A percentile compares a stretch with the other conserved stretches of the same genome.
Conservation (phyloP, 2,797 vertebrate species). For the Varecia variegata region DNA sequence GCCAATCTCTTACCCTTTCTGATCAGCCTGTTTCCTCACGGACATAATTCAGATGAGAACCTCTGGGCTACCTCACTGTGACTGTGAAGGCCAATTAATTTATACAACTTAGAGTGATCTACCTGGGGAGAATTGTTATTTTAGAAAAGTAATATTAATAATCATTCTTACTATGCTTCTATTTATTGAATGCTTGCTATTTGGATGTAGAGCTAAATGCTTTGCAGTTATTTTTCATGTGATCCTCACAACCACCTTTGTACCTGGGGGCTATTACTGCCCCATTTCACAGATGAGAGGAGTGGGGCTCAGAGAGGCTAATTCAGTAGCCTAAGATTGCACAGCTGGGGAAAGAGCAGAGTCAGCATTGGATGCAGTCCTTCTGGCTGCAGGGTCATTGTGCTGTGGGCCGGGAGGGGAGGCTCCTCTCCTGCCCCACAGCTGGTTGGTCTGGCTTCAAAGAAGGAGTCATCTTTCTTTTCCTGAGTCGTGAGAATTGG, state of each 20-base stretch:
- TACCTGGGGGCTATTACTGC: background rate
- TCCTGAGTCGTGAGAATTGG: background rate
- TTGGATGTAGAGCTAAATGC: background rate
- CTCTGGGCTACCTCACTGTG: background rate
- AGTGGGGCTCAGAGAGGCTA: background rate
- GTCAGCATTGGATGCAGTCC: background rate
- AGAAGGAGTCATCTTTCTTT: background rate
- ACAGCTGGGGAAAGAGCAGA: background rate
- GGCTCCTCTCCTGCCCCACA: background rate
- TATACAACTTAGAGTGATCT: background rate
- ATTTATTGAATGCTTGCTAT: background rate
- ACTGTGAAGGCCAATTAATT: background rate
- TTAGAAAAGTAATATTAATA: constrained; percentile 12
- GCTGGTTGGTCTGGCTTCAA: background rate
- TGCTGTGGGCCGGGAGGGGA: background rate
- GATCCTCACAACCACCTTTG: background rate
- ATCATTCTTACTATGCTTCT: background rate
- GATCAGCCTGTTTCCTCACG: constrained; percentile 17
- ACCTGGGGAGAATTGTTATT: background rate
- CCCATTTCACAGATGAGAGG: background rate
- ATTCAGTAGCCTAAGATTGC: background rate
- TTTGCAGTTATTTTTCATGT: background rate
- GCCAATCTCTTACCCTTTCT: constrained; percentile 53
- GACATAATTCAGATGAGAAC: background rate
- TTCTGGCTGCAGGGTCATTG: background rate